Evolutionary conservation across 2,888 invertebrate species (phyloP).

Genomic region (Callosobruchus maculatus): DNA sequence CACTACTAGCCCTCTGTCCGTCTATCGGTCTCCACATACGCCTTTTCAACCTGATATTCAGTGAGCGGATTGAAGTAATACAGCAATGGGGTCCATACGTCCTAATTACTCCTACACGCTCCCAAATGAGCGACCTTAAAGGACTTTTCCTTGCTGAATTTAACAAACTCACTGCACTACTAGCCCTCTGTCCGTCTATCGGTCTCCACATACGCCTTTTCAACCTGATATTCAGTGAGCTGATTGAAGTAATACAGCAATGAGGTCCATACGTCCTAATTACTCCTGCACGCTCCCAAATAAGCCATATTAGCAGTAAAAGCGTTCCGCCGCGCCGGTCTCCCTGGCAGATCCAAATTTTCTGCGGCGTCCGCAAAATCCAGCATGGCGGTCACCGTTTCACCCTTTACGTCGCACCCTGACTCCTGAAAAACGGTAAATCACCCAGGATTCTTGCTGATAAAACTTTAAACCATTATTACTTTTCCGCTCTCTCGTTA

Average conservation of each 20-base stretch:
- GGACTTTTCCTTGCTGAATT: too few relatives aligned
- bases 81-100: too few relatives aligned
- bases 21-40: too few relatives aligned
- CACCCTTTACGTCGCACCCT: background rate
- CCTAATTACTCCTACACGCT: too few relatives aligned
- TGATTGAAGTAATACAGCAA: too few relatives aligned
- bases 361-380: background rate
- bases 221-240: too few relatives aligned
- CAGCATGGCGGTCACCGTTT: background rate
- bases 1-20: too few relatives aligned
- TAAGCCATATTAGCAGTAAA: background rate
- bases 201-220: too few relatives aligned
- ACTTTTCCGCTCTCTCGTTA: constrained; percentile 13
- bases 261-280: background rate
- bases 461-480: constrained; percentile 18
- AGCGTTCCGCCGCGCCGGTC: background rate
- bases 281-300: background rate
- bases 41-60: too few relatives aligned
- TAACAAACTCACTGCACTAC: too few relatives aligned
- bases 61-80: too few relatives aligned
- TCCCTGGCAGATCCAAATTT: background rate
- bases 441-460: constrained; percentile 2
- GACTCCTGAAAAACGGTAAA: background rate
- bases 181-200: too few relatives aligned
- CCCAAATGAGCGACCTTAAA: background rate